Percentiles rank a stretch among this genome's conserved stretches.
phyloP scores from a whole-genome alignment of 2,888 invertebrate genomes.

The Blastobasis lacticolella region DNA sequence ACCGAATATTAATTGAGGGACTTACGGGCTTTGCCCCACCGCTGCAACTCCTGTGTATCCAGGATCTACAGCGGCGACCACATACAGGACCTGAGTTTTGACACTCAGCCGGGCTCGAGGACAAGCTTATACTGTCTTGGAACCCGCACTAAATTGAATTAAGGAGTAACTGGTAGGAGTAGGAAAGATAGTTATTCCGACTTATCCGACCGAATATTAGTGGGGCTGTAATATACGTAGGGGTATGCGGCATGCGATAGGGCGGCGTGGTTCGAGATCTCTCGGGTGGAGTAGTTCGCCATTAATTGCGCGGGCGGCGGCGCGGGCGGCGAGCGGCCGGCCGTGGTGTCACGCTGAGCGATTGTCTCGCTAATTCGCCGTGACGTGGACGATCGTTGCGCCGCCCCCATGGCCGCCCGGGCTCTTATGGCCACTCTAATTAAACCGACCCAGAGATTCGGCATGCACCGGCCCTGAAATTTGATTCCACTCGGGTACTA shows the following conservation, averaged over 20 bases:
- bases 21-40: too few relatives aligned
- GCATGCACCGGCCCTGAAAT: background rate
- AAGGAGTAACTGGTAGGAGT: too few relatives aligned
- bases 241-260: slow-evolving; percentile 3
- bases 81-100: too few relatives aligned
- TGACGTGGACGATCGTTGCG: slow-evolving; percentile 35
- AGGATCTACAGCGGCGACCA: too few relatives aligned
- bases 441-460: background rate
- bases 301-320: slow-evolving; percentile 35
- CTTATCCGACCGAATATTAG: too few relatives aligned
- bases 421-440: slow-evolving; percentile 3
- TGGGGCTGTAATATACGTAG: too few relatives aligned
- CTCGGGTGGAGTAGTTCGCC: slow-evolving; percentile 47
- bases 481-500: background rate
- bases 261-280: slow-evolving; percentile 26
- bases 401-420: slow-evolving; percentile 12
- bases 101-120: too few relatives aligned
- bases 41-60: too few relatives aligned
- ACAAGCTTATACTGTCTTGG: too few relatives aligned
- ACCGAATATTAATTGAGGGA: too few relatives aligned
- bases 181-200: too few relatives aligned
- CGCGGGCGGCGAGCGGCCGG: slow-evolving; percentile 28
- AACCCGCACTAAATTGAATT: too few relatives aligned
- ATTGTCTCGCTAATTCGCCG: slow-evolving; percentile 58
- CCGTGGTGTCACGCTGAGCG: slow-evolving; percentile 49